Percentiles rank a stretch among this genome's conserved stretches.
Conservation (phyloP, 2,113 vertebrate species). For the Thamnophis sirtalis region DNA sequence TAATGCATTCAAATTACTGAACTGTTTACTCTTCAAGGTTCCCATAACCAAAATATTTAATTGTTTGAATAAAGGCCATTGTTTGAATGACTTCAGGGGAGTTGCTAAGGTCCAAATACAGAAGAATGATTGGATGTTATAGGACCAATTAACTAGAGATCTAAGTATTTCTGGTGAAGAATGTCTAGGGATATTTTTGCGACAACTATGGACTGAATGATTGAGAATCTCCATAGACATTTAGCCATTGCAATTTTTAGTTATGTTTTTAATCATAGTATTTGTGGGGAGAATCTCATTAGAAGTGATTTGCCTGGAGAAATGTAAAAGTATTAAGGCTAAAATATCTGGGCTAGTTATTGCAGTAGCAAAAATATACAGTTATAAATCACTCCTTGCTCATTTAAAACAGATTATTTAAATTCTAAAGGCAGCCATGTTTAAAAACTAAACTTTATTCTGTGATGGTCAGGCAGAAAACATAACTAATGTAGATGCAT, state of each 20-base stretch:
- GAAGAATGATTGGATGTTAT: not conserved
- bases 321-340: not conserved
- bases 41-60: not conserved
- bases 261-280: not conserved
- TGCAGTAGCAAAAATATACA: not conserved
- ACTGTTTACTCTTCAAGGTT: not conserved
- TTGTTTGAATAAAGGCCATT: not conserved
- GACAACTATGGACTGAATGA: not conserved
- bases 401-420: not conserved
- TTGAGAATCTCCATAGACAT: not conserved
- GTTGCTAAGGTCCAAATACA: not conserved
- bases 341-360: not conserved
- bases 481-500: conserved; percentile 18
- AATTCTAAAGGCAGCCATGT: not conserved
- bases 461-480: not conserved
- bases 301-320: not conserved
- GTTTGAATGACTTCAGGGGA: not conserved
- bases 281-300: not conserved
- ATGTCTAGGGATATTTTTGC: not conserved
- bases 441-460: conserved; percentile 31
- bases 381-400: not conserved
- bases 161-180: not conserved
- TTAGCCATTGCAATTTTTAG: not conserved
- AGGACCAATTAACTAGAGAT: not conserved
- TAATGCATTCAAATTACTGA: not conserved